Evolutionary conservation across 2,888 invertebrate species (phyloP), one percentile per base, ranked within the genome.

Genomic region (Trachelus tabidus): DNA sequence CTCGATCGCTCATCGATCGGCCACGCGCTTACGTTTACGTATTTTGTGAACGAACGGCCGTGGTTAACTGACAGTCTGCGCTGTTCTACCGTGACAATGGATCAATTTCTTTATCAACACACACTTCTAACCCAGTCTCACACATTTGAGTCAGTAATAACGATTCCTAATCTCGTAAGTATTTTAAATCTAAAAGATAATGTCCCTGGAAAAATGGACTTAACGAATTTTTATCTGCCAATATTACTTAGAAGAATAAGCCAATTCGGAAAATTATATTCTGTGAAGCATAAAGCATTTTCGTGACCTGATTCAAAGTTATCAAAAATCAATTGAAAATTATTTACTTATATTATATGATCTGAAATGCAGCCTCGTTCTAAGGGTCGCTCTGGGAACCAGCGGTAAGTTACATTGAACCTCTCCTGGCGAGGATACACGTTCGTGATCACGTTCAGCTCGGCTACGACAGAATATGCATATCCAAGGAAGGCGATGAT

Each of bases 151-250:
- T 68, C 68, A 69, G 56, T 69, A 30, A 73, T 77, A 69, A 33
- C 76, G 76, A 77, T 81, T 76, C 79, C 80, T 81, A 78, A 80
- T 76, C 77, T 77, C 77, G 71, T 74, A 74, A 73, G 15, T 81
- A 23, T 80, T 78, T 81, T 34, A 79, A 81, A 81, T 79, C 78
- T 71, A 31, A 40, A 79, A 76, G 81, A 81, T 81, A 81, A 81
- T 80, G 68, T 73, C 71, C 34, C 12, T 33, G 35, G 30, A 35
- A 78, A 77, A 80, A 76, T 37, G 73, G 77, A 56, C 35, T 30
- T 76, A 77, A 76, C n/a, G 69, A 69, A 77, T 76, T 73, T 30
- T 73, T 56, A 23, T 56, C 56, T 23, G 56, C 1, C 1, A 56
- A 56, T 56, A 56, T 56, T 9, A 9, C 23, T 9, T 9, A 2